Evolutionary conservation across 2,113 vertebrate species (phyloP).

Genomic region (Turdus rufiventris): DNA sequence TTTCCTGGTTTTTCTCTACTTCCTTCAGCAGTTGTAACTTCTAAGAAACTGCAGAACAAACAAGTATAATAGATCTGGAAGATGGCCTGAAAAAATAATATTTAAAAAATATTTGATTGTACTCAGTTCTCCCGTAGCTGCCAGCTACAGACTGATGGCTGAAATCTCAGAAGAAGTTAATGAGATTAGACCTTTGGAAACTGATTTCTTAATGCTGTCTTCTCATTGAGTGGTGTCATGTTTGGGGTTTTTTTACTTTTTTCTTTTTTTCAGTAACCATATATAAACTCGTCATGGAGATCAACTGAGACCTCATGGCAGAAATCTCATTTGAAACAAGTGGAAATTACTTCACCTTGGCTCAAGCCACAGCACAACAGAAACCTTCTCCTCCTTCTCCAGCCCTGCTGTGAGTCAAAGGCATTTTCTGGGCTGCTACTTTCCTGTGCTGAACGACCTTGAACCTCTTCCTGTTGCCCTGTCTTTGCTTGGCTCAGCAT

Average conservation of each 20-base stretch:
- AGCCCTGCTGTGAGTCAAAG: slow-evolving; percentile 7
- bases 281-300: background rate
- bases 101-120: slow-evolving; percentile 38
- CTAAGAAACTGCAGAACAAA: slow-evolving; percentile 61
- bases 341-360: background rate
- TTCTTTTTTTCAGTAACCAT: background rate
- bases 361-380: background rate
- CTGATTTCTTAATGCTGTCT: background rate
- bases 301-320: background rate
- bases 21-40: slow-evolving; percentile 48
- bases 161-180: slow-evolving; percentile 30
- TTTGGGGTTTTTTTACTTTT: background rate
- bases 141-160: background rate
- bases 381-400: background rate
- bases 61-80: slow-evolving; percentile 48
- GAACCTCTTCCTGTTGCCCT: background rate
- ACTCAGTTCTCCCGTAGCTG: background rate
- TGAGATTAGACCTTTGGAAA: background rate
- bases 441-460: background rate
- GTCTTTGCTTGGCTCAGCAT: background rate
- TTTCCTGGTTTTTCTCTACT: slow-evolving; percentile 43
- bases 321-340: slow-evolving; percentile 1
- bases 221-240: background rate
- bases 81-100: slow-evolving; percentile 28
- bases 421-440: background rate